Conservation (phyloP, 2,888 invertebrate species). For the Sepioteuthis lessoniana region DNA sequence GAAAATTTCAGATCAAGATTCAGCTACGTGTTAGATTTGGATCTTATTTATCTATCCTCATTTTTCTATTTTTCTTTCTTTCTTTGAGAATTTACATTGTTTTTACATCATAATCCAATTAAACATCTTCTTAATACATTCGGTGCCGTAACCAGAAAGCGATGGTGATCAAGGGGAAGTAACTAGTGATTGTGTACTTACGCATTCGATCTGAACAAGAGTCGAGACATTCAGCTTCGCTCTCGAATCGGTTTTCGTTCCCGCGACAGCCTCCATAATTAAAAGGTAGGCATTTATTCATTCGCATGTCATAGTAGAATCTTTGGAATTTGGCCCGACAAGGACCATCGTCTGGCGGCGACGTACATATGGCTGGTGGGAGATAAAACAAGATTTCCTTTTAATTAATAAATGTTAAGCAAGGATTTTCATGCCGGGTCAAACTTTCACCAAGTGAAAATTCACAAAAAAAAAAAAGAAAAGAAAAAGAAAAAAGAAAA, state of each 20-base stretch:
- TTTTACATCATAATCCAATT: too few species aligned
- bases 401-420: neutral
- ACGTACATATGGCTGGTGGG: conserved; percentile 65
- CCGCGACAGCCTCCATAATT: conserved; percentile 91
- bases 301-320: conserved; percentile 87
- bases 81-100: too few species aligned
- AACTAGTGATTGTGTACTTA: conserved; percentile 52
- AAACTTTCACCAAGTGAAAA: neutral
- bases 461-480: too few species aligned
- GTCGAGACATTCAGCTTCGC: conserved; percentile 74
- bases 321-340: conserved; percentile 90
- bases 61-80: too few species aligned
- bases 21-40: too few species aligned
- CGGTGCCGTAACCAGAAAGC: neutral
- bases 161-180: neutral
- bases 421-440: neutral
- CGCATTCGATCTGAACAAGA: conserved; percentile 73
- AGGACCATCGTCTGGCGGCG: conserved; percentile 84
- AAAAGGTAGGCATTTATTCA: conserved; percentile 86
- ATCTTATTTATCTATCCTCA: too few species aligned
- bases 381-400: conserved; percentile 37
- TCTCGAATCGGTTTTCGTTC: conserved; percentile 89
- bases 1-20: too few species aligned
- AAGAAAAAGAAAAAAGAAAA: too few species aligned
- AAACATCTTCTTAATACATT: neutral